These are phyloP conservation scores for Colaptes auratus DNA, from an alignment of 2,113 vertebrate species.

Conservation along the genomic window DNA sequence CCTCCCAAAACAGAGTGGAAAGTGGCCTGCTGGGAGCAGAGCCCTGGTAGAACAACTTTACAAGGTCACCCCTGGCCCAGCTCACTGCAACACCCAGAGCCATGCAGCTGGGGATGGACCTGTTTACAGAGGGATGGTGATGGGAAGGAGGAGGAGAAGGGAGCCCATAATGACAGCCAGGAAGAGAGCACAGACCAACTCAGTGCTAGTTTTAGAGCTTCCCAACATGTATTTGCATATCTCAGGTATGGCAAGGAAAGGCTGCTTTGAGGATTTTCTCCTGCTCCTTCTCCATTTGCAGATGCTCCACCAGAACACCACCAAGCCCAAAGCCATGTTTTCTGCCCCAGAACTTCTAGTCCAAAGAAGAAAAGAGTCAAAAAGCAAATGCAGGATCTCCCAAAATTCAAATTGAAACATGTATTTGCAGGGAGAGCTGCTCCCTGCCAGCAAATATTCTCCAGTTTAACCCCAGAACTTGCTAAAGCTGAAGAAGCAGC, in stretches of 20 bases:
- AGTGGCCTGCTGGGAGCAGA: not conserved
- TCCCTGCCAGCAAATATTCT: not conserved
- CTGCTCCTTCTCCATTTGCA: not conserved
- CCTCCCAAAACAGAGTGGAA: not conserved
- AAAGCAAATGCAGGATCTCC: not conserved
- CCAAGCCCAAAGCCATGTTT: not conserved
- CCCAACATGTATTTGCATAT: not conserved
- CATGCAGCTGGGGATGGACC: not conserved
- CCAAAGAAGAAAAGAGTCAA: not conserved
- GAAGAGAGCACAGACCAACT: not conserved
- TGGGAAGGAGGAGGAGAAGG: not conserved
- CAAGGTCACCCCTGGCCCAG: not conserved
- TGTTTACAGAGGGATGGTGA: not conserved
- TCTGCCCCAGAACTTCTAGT: not conserved
- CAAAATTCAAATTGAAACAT: not conserved
- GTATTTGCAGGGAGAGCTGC: rapidly evolving
- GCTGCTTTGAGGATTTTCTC: not conserved
- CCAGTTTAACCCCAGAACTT: not conserved
- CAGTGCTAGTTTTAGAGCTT: not conserved
- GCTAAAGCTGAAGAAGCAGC: not conserved
- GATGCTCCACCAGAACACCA: not conserved
- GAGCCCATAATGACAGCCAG: not conserved
- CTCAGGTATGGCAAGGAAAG: not conserved
- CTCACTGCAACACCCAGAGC: not conserved
- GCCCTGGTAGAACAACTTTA: rapidly evolving